Evolutionary conservation across 2,888 invertebrate species (phyloP), one percentile per base, ranked within the genome.

Genomic region (Coelogynopora nodosa): DNA sequence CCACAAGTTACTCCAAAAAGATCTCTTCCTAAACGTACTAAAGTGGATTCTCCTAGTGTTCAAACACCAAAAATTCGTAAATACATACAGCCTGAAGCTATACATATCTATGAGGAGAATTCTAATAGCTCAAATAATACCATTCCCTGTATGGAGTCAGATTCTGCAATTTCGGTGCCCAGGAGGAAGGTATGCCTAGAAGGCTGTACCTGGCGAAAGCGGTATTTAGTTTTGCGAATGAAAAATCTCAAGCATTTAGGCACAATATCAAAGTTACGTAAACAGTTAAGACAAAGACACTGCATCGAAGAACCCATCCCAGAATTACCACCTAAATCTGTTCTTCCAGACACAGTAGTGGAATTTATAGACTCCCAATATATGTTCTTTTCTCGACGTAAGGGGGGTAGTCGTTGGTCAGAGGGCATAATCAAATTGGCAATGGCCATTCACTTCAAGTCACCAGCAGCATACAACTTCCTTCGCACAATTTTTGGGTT

Each of bases 1-100:
- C 74, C 74, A 74, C 74, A 74, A 74, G 74, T 23, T 74, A 74
- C 23, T 74, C 5, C 74, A 74, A 74, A 74, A 74, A 74, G 49
- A 49, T 49, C 49, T 10, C 49, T 49, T 49, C 49, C 49, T 49
- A 49, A 49, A 49, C 49, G 49, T 49, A 49, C 18, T 10, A 49
- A 49, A 49, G 18, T 49, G 5, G 49, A 49, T 49, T 49, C 5
- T 49, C 49, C 49, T 49, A 49, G 49, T 49, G 5, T 49, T 49
- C 49, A 49, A 10, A 49, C 49, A 49, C 49, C 18, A 49, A 49
- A 49, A 49, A 49, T 18, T 49, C 49, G 49, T 49, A 49, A 49
- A 49, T 18, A 49, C 49, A 49, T 49, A 49, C 49, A 49, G 49
- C 18, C 49, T 49, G 49, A 49, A 49, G 49, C 18, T 18, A 49